Base-by-base conservation (phyloP, 1,140 invertebrate species). In the Nymphalis io region DNA sequence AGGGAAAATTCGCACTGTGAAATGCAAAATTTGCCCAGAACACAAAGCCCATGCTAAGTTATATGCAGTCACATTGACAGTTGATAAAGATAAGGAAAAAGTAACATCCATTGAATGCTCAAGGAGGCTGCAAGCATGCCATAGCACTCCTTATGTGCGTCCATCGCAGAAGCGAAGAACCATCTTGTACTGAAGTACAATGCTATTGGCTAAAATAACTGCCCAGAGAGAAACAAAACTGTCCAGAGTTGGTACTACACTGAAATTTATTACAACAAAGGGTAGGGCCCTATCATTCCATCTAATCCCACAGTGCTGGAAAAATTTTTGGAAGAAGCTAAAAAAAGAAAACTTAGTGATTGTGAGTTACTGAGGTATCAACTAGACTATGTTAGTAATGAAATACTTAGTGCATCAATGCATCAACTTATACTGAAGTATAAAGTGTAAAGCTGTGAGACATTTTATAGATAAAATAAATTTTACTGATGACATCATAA, bases 41-140 rank as follows among this genome's bases (percentile, higher is more conserved):
- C 84, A 90, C 70, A 86, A 78, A 80, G 81, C 90, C 2, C 75
- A 74, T 62, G 58, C 72, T 12, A 85, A 77, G 55, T 48, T 72
- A n/a, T n/a, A n/a, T n/a, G n/a, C n/a, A n/a, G n/a, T n/a, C n/a
- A n/a, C n/a, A n/a, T n/a, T n/a, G n/a, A 18, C 69, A 63, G 60
- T 75, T n/a, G 67, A 83, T 46, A 76, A 44, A 44, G 40, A 44
- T 3, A 44, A 44, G 6, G 13, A 44, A 44, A 44, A 6, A 11
- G 40, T 44, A 33, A 68, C 21, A 18, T 70, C 60, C 20, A 63
- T 80, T n/a, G 1, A 75, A 70, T 87, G 60, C 65, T 0, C 68
- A 78, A 70, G 78, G 80, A 16, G 87, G 85, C 15, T 92, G 90
- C 62, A 90, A 92, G 70, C 88, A 92, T 78, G 78, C 67, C 10